phyloP scores from a whole-genome alignment of 92 coral and sea anemone genomes.

The Anthopleura xanthogrammica region DNA sequence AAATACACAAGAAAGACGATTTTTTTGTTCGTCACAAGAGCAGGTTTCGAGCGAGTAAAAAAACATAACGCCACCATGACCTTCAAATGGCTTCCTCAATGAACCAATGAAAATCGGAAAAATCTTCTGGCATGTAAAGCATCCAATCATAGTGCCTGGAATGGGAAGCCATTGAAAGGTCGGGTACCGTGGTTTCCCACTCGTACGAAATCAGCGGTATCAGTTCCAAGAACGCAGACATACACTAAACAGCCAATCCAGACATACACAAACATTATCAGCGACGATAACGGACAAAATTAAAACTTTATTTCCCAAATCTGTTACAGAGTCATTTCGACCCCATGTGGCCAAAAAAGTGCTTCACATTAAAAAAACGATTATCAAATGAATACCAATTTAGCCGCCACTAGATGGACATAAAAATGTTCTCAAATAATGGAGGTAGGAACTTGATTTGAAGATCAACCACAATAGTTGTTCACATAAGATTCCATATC shows the following conservation, averaged over 20 bases:
- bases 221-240: background rate
- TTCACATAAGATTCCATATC: background rate
- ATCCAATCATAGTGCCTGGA: background rate
- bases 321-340: background rate
- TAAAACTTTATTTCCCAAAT: background rate
- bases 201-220: background rate
- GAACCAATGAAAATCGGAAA: background rate
- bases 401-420: too few relatives aligned
- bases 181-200: background rate
- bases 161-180: background rate
- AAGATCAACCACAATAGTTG: background rate
- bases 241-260: background rate
- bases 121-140: background rate
- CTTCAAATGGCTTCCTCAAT: background rate
- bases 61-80: background rate
- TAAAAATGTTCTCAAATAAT: background rate
- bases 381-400: background rate
- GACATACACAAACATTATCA: background rate
- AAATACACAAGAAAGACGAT: background rate
- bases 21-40: background rate
- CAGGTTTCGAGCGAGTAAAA: background rate
- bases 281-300: background rate
- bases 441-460: background rate
- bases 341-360: background rate
- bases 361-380: background rate